Conservation (phyloP, 2,888 invertebrate species). For the Sycophila texana region DNA sequence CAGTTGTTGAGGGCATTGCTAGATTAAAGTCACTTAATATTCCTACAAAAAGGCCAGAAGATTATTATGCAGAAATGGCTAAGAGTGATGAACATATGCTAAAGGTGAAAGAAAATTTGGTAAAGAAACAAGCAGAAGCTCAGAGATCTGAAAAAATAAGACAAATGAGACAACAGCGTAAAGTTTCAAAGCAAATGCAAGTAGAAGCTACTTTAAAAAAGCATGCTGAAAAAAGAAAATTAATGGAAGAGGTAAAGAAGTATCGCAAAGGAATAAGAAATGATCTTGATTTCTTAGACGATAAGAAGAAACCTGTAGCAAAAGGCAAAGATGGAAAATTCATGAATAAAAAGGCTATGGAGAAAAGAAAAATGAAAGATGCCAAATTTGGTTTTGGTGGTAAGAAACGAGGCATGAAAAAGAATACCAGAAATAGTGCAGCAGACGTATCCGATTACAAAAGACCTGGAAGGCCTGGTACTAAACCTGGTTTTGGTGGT, state of each 20-base stretch:
- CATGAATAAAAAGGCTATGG: constrained; percentile 67
- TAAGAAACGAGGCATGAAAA: constrained; percentile 92
- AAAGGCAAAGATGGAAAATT: constrained; percentile 65
- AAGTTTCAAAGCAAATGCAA: constrained; percentile 93
- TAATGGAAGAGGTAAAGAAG: constrained; percentile 95
- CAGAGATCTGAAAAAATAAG: constrained; percentile 93
- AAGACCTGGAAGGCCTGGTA: constrained; percentile 71
- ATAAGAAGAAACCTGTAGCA: constrained; percentile 74
- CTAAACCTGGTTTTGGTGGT: constrained; percentile 96
- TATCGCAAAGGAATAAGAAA: constrained; percentile 90
- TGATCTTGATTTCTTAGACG: constrained; percentile 88
- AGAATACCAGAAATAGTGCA: constrained; percentile 89
- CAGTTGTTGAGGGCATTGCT: constrained; percentile 88
- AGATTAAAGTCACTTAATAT: constrained; percentile 86
- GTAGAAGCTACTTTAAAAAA: constrained; percentile 89
- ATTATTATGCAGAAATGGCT: constrained; percentile 99
- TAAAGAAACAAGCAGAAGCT: constrained; percentile 89
- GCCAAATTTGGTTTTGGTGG: constrained; percentile 96
- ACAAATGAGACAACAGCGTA: constrained; percentile 92
- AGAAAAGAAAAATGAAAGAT: constrained; percentile 84
- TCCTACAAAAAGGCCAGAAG: constrained; percentile 90
- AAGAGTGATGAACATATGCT: constrained; percentile 99
- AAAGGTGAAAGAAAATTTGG: constrained; percentile 89
- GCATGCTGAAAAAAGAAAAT: constrained; percentile 92
- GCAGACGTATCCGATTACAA: constrained; percentile 81